Base-by-base conservation (phyloP, 2,888 invertebrate genomes). In the Perithous albicinctus region DNA sequence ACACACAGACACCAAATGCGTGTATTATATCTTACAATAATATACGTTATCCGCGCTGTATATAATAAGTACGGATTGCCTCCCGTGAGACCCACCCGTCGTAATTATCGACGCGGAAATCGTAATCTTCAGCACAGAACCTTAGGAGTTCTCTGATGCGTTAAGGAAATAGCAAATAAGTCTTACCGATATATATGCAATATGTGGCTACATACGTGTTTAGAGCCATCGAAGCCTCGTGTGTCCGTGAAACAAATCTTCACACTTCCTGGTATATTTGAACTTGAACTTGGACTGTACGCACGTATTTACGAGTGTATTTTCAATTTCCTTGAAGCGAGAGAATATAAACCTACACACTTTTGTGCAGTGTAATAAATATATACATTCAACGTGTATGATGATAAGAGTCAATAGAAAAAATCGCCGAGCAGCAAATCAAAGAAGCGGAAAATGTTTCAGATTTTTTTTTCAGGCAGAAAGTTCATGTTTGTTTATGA, bases 51-150 rank as follows among this genome's bases (percentile, higher is more conserved):
- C 23, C 23, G 12, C 8, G 51, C 23, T 3, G 12, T 51, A 20
- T 48, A 48, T 20, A 48, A 48, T 48, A 48, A 48, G 54, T 66
- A 41, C 59, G 46, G 43, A 41, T 12, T n/a, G n/a, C n/a, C n/a
- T n/a, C 4, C 12, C 41, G n/a, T n/a, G 10, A n/a, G 23, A 32
- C 43, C 48, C 23, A 32, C 46, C 46, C 35, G 56, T 77, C 67
- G 72, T 77, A 77, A 80, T 80, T 77, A 80, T 77, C 61, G 72
- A 80, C 67, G 76, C 76, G 80, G 80, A 80, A 80, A 80, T 80
- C 67, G 80, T 64, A 54, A 72, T 76, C 59, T 67, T 41, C 15
- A 15, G 38, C 69, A 38, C 43, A 29, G 38, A 66, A 59, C 20
- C 35, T 29, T n/a, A n/a, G 18, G 54, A 12, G 38, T 6, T 18